A percentile compares a stretch with the other conserved stretches of the same genome.
phyloP scores from a whole-genome alignment of 1,140 invertebrate species.

The Zaprionus camerounensis region DNA sequence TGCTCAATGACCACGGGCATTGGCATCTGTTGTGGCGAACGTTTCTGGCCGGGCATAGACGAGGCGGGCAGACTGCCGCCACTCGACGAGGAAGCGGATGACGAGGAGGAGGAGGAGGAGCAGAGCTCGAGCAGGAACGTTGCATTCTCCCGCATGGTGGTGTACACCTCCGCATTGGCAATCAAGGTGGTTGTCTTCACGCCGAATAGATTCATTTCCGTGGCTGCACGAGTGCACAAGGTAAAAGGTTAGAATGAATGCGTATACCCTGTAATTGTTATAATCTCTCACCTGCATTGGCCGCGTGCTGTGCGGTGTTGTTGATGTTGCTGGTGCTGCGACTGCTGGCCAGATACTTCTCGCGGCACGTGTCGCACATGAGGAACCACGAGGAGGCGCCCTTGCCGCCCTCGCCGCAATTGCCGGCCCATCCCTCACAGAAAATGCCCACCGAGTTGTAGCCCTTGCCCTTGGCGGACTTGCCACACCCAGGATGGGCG shows the following conservation, averaged over 20 bases:
- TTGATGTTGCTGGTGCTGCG: constrained; percentile 83
- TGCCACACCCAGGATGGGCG: constrained; percentile 95
- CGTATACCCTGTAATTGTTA: too few relatives aligned
- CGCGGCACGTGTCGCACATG: constrained; percentile 94
- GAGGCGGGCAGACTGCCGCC: background rate
- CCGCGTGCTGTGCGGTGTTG: constrained; percentile 48
- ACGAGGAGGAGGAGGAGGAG: constrained; percentile 19
- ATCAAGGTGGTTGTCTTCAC: constrained; percentile 76
- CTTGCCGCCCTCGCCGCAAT: constrained; percentile 94
- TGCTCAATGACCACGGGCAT: constrained; percentile 88
- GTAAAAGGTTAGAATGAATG: constrained; percentile 8
- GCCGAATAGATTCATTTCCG: constrained; percentile 79
- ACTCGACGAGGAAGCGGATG: constrained; percentile 46
- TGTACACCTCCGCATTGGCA: constrained; percentile 82
- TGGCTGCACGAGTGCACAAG: constrained; percentile 38
- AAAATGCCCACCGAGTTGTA: constrained; percentile 94
- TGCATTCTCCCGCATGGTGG: constrained; percentile 94
- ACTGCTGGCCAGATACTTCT: constrained; percentile 90
- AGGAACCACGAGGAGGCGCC: constrained; percentile 95
- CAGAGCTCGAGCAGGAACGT: constrained; percentile 95
- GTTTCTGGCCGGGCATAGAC: constrained; percentile 34
- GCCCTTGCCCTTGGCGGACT: constrained; percentile 92
- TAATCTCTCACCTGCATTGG: constrained; percentile 36
- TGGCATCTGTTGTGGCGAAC: constrained; percentile 85
- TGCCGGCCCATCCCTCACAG: constrained; percentile 94